Evolutionary conservation across 1,140 invertebrate species (phyloP).

Genomic region (Nasonia giraulti): DNA sequence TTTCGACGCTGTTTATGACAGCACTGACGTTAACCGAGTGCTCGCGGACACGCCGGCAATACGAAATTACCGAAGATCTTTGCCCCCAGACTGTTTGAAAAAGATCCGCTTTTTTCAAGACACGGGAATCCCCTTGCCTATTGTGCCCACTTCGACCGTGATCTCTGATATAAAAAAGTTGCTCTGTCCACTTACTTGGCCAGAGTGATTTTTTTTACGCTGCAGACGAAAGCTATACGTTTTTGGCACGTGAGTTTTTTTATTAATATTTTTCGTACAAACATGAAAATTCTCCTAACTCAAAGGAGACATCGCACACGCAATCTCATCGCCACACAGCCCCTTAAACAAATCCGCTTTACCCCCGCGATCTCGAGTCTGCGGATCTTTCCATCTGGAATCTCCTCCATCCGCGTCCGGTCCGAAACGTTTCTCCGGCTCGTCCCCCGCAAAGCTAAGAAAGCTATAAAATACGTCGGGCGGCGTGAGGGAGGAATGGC

Average conservation of each 20-base stretch:
- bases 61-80: slow-evolving; percentile 29
- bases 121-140: neutral
- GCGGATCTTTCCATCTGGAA: neutral
- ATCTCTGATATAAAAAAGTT: no score
- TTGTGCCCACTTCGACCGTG: neutral
- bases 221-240: no score
- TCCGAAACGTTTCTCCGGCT: slow-evolving; percentile 26
- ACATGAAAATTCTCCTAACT: no score
- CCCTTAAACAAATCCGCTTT: neutral
- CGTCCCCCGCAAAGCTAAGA: slow-evolving; percentile 33
- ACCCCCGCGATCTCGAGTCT: neutral
- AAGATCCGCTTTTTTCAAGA: neutral
- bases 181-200: no score
- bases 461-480: slow-evolving; percentile 36
- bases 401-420: neutral
- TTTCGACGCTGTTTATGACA: slow-evolving; percentile 26
- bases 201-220: no score
- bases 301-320: no score
- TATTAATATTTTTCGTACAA: no score
- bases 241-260: no score
- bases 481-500: slow-evolving; percentile 6
- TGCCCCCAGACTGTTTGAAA: neutral
- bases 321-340: no score
- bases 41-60: slow-evolving; percentile 4
- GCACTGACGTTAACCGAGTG: slow-evolving; percentile 31